Conservation (phyloP, 1,140 invertebrate genomes). For the Drosophila ercepeae region DNA sequence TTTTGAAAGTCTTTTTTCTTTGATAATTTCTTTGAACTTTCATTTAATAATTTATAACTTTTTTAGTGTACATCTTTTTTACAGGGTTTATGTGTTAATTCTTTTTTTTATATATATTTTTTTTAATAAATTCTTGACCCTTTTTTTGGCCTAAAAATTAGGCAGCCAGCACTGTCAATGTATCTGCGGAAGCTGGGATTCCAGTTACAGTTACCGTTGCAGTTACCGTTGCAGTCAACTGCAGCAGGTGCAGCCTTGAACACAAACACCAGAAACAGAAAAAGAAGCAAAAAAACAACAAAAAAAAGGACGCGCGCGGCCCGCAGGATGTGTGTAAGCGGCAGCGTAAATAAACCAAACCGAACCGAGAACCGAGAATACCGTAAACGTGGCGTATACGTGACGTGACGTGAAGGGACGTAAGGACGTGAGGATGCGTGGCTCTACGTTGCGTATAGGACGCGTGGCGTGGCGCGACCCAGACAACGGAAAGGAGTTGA, state of each 20-base stretch:
- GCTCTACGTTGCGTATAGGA: slow-evolving; percentile 33
- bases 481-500: slow-evolving; percentile 62
- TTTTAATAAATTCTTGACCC: background rate
- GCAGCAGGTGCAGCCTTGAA: slow-evolving; percentile 69
- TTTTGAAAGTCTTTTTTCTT: no score
- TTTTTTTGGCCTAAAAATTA: background rate
- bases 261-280: slow-evolving; percentile 8
- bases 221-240: slow-evolving; percentile 17
- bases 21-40: background rate
- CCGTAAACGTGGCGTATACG: slow-evolving; percentile 32
- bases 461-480: slow-evolving; percentile 54
- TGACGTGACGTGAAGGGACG: slow-evolving; percentile 1
- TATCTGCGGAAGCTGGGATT: slow-evolving; percentile 25
- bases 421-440: no score
- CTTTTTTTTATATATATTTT: background rate
- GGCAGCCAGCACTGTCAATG: slow-evolving; percentile 9
- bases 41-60: background rate
- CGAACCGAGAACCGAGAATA: slow-evolving; percentile 1
- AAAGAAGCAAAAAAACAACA: background rate
- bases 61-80: no score
- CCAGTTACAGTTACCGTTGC: slow-evolving; percentile 31
- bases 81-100: no score
- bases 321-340: slow-evolving; percentile 11
- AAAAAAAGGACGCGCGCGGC: slow-evolving; percentile 5
- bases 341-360: slow-evolving; percentile 30